These are phyloP conservation scores for Bombus superbus DNA, from an alignment of 1,140 invertebrate genomes.

Conservation along the genomic window DNA sequence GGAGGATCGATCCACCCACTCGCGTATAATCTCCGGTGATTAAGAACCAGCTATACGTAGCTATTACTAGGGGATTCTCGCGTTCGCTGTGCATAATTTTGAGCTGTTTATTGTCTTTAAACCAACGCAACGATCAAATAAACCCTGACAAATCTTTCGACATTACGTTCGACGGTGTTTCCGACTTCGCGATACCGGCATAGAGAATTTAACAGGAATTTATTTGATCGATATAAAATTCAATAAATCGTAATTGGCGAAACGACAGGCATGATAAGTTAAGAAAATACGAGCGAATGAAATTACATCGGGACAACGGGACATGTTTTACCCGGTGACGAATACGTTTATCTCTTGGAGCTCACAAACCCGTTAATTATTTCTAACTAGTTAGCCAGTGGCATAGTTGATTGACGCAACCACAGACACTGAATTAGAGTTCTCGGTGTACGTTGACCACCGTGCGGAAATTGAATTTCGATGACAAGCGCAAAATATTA, in stretches of 20 bases:
- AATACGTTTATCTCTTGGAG: constrained; percentile 32
- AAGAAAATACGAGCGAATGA: not conserved
- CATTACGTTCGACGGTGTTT: not conserved
- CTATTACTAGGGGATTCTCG: constrained; percentile 31
- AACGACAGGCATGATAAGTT: not conserved
- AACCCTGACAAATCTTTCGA: constrained; percentile 14
- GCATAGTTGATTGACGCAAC: constrained; percentile 67
- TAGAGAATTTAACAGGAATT: not conserved
- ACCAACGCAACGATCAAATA: constrained; percentile 16
- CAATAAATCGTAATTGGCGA: not conserved
- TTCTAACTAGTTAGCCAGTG: constrained; percentile 61
- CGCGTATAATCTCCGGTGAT: constrained; percentile 52
- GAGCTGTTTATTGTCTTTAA: constrained; percentile 29
- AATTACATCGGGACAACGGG: not conserved
- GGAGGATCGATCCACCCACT: constrained; percentile 46
- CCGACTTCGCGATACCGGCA: no score
- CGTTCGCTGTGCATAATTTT: constrained; percentile 30
- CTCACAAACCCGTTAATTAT: constrained; percentile 64
- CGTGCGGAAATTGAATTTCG: constrained; percentile 71
- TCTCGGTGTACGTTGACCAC: constrained; percentile 41
- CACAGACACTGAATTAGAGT: constrained; percentile 69
- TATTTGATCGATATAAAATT: not conserved
- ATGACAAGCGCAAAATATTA: constrained; percentile 71
- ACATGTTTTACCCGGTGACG: not conserved
- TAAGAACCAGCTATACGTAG: constrained; percentile 43